A percentile compares a stretch with the other conserved stretches of the same genome.
Conservation (phyloP, 1,140 invertebrate genomes). For the Papilio helenus region DNA sequence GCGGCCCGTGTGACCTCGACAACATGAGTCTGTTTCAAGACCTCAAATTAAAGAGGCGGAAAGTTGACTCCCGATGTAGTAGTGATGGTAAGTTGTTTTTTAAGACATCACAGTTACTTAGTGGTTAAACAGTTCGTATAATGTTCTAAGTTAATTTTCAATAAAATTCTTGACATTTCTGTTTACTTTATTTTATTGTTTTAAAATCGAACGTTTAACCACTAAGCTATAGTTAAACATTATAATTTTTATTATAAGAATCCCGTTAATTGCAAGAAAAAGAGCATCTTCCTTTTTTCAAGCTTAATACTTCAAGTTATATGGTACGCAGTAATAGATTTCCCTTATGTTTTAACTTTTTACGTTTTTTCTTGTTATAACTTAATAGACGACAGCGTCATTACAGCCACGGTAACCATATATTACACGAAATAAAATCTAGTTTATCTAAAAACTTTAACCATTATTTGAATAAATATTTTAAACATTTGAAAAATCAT, state of each 20-base stretch:
- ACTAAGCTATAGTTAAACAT: neutral
- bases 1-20: conserved; percentile 95
- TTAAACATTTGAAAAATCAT: too few relatives aligned
- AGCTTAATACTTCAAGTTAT: neutral
- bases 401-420: too few relatives aligned
- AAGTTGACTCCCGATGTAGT: conserved; percentile 97
- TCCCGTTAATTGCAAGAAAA: neutral
- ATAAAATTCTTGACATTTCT: too few relatives aligned
- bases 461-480: too few relatives aligned
- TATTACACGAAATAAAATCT: too few relatives aligned
- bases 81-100: conserved; percentile 90
- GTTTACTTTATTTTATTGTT: too few relatives aligned
- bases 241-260: neutral
- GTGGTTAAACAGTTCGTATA: neutral
- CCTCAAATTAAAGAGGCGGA: conserved; percentile 98
- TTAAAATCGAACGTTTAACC: neutral
- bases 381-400: too few relatives aligned
- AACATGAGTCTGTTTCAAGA: conserved; percentile 99
- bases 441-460: too few relatives aligned
- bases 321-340: neutral
- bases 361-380: too few relatives aligned
- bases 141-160: neutral
- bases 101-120: neutral
- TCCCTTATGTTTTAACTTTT: too few relatives aligned
- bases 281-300: neutral